These are phyloP conservation scores for Cephus sareptanus DNA, from an alignment of 2,888 invertebrate species.

Conservation along the genomic window DNA sequence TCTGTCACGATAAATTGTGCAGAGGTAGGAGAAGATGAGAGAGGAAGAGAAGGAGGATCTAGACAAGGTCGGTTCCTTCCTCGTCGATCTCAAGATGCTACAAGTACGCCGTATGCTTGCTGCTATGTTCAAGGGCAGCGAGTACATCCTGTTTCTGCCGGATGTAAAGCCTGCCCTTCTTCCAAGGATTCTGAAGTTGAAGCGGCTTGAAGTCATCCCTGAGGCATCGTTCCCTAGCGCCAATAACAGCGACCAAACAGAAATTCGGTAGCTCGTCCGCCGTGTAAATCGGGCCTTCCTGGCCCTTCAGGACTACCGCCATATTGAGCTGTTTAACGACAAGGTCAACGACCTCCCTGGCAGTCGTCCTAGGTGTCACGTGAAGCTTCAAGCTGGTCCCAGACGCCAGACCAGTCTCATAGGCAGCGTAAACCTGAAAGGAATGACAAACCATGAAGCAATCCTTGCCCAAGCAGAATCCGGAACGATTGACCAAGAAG, in stretches of 20 bases:
- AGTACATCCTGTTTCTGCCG: conserved; percentile 90
- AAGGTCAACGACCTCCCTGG: conserved; percentile 93
- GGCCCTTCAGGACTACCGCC: conserved; percentile 88
- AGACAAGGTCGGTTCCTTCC: background rate
- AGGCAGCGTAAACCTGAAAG: conserved; percentile 92
- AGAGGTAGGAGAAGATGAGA: background rate
- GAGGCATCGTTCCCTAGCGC: conserved; percentile 92
- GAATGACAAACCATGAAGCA: conserved; percentile 30
- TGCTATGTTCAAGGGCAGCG: conserved; percentile 89
- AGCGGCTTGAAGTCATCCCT: conserved; percentile 94
- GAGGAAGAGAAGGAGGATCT: background rate
- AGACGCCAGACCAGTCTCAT: conserved; percentile 92
- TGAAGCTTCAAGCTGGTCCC: conserved; percentile 95
- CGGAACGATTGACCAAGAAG: background rate
- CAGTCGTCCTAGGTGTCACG: conserved; percentile 92
- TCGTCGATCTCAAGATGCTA: conserved; percentile 38
- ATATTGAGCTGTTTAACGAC: conserved; percentile 96
- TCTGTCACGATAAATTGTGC: background rate
- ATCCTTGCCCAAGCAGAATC: background rate
- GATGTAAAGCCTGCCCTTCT: conserved; percentile 92
- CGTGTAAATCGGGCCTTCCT: conserved; percentile 86
- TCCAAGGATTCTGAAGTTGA: conserved; percentile 95
- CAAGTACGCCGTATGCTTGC: conserved; percentile 78
- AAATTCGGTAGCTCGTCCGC: conserved; percentile 88
- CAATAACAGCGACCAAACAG: conserved; percentile 95